These are phyloP conservation scores for Chaenodraco wilsoni DNA, from an alignment of 2,797 vertebrate species.

Conservation along the genomic window DNA sequence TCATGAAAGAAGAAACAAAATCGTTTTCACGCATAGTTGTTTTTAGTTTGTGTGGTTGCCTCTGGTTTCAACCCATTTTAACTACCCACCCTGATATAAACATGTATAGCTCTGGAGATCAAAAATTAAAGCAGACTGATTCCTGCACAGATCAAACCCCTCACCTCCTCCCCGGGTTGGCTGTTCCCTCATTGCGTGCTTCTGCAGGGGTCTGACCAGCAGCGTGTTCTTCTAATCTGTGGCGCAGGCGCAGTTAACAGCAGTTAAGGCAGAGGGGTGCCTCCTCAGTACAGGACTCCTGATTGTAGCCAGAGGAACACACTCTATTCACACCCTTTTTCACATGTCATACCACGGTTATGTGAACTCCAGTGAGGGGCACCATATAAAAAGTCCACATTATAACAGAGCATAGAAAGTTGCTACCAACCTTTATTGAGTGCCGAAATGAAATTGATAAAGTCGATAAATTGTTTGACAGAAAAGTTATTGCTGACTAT, in stretches of 20 bases:
- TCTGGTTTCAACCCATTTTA: neutral
- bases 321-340: slow-evolving; percentile 50
- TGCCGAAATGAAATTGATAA: neutral
- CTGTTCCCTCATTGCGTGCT: slow-evolving; percentile 58
- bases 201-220: slow-evolving; percentile 61
- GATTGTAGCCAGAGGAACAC: slow-evolving; percentile 49
- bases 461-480: neutral
- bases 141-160: slow-evolving; percentile 43
- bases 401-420: neutral
- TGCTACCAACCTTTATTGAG: neutral
- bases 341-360: slow-evolving; percentile 24
- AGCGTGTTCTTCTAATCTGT: slow-evolving; percentile 52
- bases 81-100: neutral
- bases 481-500: neutral
- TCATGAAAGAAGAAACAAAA: neutral
- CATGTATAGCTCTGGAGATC: neutral
- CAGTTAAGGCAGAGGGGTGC: slow-evolving; percentile 37
- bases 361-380: neutral
- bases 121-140: slow-evolving; percentile 25
- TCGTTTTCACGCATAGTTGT: neutral
- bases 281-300: slow-evolving; percentile 40
- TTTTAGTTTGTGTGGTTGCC: neutral
- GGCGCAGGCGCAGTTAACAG: slow-evolving; percentile 61
- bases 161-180: slow-evolving; percentile 49
- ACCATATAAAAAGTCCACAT: neutral